phyloP scores from a whole-genome alignment of 2,797 vertebrate genomes.

The Anas capensis region DNA sequence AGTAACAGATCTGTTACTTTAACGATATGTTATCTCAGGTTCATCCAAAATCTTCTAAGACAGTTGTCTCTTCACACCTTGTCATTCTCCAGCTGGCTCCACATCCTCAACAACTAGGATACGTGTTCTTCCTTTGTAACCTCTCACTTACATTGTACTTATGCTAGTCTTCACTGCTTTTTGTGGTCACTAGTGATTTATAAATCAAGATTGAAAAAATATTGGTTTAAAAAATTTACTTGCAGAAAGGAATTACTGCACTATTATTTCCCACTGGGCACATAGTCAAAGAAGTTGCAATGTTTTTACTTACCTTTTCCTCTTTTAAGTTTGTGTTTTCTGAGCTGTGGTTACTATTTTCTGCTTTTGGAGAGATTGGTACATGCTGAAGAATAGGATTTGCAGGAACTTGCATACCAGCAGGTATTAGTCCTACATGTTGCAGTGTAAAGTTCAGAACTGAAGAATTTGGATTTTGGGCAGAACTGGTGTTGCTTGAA shows the following conservation, averaged over 20 bases:
- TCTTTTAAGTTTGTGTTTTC: constrained; percentile 77
- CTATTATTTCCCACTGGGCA: constrained; percentile 71
- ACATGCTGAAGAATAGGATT: constrained; percentile 55
- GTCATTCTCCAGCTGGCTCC: not conserved
- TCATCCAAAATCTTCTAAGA: not conserved
- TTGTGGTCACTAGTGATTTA: not conserved
- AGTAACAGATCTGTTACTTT: not conserved
- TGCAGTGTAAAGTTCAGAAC: constrained; percentile 93
- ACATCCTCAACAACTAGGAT: not conserved
- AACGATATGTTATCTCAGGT: not conserved
- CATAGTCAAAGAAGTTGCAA: constrained; percentile 63
- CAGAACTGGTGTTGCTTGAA: constrained; percentile 65
- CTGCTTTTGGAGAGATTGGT: constrained; percentile 63
- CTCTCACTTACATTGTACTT: not conserved
- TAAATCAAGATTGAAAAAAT: not conserved
- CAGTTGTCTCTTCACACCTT: not conserved
- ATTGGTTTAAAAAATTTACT: constrained; percentile 62
- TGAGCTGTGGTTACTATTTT: constrained; percentile 53
- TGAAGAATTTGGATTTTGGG: constrained; percentile 85
- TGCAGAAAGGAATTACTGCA: constrained; percentile 79
- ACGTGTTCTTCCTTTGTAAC: constrained; percentile 6
- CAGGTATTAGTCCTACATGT: constrained; percentile 88
- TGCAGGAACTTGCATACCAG: constrained; percentile 72
- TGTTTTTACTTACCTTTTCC: constrained; percentile 81
- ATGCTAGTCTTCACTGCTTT: not conserved